Conservation (phyloP, 2,113 vertebrate species). For the Channa argus region DNA sequence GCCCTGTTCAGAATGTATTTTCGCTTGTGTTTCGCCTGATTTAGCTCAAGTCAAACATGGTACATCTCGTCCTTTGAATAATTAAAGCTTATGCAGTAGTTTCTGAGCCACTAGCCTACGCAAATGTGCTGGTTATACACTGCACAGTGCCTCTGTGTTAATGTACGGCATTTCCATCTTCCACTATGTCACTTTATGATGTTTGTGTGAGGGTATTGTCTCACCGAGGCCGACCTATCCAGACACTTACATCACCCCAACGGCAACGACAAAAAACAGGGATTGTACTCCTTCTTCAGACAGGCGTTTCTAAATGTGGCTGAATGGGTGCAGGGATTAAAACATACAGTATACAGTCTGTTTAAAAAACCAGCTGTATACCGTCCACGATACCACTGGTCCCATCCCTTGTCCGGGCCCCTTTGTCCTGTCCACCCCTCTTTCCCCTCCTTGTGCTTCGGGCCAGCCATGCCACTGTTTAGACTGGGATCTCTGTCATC, state of each 20-base stretch:
- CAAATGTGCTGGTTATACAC: background rate
- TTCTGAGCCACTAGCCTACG: background rate
- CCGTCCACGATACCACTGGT: constrained; percentile 53
- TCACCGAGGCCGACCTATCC: constrained; percentile 14
- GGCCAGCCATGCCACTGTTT: constrained; percentile 69
- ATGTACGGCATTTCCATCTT: constrained; percentile 15
- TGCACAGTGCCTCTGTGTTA: background rate
- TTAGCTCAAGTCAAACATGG: no score
- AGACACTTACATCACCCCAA: constrained; percentile 59
- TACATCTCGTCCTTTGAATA: no score
- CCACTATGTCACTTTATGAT: constrained; percentile 12
- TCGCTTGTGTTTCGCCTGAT: no score
- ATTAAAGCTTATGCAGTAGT: no score
- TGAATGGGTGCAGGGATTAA: constrained; percentile 44
- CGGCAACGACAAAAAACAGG: constrained; percentile 41
- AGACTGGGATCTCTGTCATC: constrained; percentile 78
- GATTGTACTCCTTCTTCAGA: constrained; percentile 48
- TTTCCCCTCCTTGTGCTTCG: constrained; percentile 5
- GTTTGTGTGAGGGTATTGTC: constrained; percentile 43
- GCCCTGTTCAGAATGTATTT: no score
- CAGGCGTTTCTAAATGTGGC: constrained; percentile 34
- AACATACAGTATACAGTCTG: constrained; percentile 51
- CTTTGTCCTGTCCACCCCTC: constrained; percentile 11
- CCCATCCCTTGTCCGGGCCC: constrained; percentile 48
- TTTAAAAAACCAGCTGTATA: constrained; percentile 57